Percentiles rank a stretch among this genome's conserved stretches.
Conservation (phyloP, 1,140 invertebrate genomes). For the Heliconius hewitsoni region DNA sequence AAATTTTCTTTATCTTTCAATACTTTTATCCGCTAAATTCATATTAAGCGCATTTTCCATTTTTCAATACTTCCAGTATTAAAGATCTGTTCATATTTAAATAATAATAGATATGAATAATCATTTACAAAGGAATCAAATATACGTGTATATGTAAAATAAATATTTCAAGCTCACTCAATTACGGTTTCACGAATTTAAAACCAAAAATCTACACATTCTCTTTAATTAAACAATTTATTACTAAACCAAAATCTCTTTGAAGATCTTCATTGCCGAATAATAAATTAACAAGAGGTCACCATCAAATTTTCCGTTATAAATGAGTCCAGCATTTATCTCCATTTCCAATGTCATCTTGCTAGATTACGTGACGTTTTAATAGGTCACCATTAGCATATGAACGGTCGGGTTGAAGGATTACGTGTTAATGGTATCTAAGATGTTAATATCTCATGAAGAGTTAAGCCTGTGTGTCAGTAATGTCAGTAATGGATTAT, state of each 20-base stretch:
- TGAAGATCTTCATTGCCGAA: neutral
- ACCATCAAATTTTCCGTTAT: conserved; percentile 28
- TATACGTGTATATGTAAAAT: neutral
- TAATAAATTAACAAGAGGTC: conserved; percentile 8
- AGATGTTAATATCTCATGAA: conserved; percentile 65
- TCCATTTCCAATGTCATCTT: conserved; percentile 56
- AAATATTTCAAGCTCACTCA: too few relatives aligned
- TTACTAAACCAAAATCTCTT: neutral
- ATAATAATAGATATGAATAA: too few relatives aligned
- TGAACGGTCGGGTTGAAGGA: conserved; percentile 61
- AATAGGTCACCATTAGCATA: conserved; percentile 67
- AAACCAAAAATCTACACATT: neutral
- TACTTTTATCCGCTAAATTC: too few relatives aligned
- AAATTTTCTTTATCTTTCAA: too few relatives aligned
- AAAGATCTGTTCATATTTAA: too few relatives aligned
- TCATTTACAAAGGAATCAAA: neutral
- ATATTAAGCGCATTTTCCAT: too few relatives aligned
- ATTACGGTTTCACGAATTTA: neutral
- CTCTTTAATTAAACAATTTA: neutral
- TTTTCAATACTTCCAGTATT: too few relatives aligned
- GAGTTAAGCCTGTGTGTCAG: conserved; percentile 60
- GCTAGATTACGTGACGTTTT: conserved; percentile 60
- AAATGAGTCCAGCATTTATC: conserved; percentile 57
- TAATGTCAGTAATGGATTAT: conserved; percentile 67
- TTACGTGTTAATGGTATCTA: conserved; percentile 67